Evolutionary conservation across 2,113 vertebrate species (phyloP).

Genomic region (Panurus biarmicus): DNA sequence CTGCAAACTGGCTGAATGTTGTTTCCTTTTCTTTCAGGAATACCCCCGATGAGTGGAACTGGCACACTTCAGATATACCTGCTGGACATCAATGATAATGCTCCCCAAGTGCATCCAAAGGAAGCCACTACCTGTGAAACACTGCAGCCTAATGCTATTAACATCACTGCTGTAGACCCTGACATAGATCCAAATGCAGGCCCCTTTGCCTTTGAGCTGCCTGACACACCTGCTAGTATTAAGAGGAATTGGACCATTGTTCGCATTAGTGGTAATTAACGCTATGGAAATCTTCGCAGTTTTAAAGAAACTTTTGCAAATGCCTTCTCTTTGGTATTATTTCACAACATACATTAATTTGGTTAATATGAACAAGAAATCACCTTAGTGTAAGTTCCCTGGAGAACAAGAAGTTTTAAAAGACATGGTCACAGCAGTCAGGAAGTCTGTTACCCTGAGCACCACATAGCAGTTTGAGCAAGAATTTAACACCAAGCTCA

Average conservation of each 20-base stretch:
- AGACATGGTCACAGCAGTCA: not conserved
- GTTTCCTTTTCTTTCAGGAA: conserved; percentile 68
- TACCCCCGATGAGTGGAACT: conserved; percentile 88
- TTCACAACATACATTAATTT: not conserved
- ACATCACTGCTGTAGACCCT: conserved; percentile 91
- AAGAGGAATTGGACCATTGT: conserved; percentile 94
- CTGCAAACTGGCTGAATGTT: not conserved
- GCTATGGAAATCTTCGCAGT: not conserved
- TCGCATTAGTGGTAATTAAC: conserved; percentile 81
- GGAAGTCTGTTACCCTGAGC: not conserved
- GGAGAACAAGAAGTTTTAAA: not conserved
- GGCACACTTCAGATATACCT: conserved; percentile 91
- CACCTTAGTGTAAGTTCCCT: not conserved
- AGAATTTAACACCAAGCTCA: not conserved
- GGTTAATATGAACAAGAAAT: not conserved
- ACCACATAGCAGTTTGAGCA: not conserved
- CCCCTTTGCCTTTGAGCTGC: conserved; percentile 92
- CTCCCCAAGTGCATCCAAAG: conserved; percentile 88
- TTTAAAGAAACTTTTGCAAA: not conserved
- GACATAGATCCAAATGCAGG: conserved; percentile 95
- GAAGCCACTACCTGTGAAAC: conserved; percentile 91
- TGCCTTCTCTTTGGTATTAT: not conserved
- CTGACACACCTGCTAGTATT: conserved; percentile 78
- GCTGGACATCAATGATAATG: conserved; percentile 95
- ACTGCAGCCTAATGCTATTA: conserved; percentile 89